Conservation (phyloP, 2,888 invertebrate genomes). For the Pegoplata infirma region DNA sequence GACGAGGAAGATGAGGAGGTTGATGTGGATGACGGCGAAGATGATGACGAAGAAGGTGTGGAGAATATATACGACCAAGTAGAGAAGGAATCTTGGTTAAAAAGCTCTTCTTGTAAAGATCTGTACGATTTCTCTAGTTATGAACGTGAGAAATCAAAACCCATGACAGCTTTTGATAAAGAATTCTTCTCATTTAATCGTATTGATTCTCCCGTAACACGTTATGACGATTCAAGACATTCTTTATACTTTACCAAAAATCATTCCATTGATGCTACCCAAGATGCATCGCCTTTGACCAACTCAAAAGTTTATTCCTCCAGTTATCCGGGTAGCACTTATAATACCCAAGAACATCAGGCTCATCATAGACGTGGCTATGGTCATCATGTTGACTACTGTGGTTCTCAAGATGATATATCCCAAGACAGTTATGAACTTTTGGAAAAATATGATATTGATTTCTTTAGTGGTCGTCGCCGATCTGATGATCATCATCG, state of each 20-base stretch:
- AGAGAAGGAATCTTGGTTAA: conserved; percentile 82
- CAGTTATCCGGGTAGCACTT: conserved; percentile 90
- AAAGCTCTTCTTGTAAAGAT: conserved; percentile 90
- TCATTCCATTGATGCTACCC: conserved; percentile 84
- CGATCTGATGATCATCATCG: conserved; percentile 80
- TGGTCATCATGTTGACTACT: conserved; percentile 77
- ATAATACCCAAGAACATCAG: conserved; percentile 79
- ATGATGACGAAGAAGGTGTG: conserved; percentile 68
- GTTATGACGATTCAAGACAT: conserved; percentile 84
- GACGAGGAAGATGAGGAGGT: conserved; percentile 70
- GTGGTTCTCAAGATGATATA: conserved; percentile 89
- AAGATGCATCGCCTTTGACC: conserved; percentile 81
- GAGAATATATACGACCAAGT: conserved; percentile 76
- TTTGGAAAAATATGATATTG: conserved; percentile 84
- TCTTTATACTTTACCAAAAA: conserved; percentile 81
- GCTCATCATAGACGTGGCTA: conserved; percentile 79
- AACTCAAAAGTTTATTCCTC: conserved; percentile 89
- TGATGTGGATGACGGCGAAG: conserved; percentile 70
- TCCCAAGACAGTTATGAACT: conserved; percentile 94
- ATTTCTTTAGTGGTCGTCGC: conserved; percentile 74
- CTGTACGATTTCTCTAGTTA: conserved; percentile 87
- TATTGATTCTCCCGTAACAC: conserved; percentile 85
- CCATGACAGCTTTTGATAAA: conserved; percentile 78
- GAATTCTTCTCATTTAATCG: conserved; percentile 78
- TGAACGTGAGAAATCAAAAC: conserved; percentile 79